Evolutionary conservation across 2,888 invertebrate species (phyloP).

Genomic region (Ernsta delagoae): DNA sequence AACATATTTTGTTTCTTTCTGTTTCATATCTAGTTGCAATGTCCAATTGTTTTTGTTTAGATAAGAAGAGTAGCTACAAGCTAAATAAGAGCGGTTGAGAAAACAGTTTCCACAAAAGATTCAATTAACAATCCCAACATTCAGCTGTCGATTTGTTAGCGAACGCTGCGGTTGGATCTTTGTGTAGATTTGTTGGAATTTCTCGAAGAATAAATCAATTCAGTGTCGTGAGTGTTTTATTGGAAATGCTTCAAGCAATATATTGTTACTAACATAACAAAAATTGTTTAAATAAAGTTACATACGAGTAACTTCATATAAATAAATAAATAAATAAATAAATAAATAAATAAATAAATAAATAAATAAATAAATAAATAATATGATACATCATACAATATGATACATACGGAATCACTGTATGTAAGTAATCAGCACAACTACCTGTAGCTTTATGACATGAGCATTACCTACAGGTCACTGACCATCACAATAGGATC

Average conservation of each 20-base stretch:
- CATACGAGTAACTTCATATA: too few relatives aligned
- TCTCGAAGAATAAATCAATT: conserved; percentile 14
- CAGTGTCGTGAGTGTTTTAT: background rate
- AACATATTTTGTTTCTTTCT: background rate
- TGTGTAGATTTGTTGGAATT: conserved; percentile 18
- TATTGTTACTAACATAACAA: background rate
- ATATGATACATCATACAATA: too few relatives aligned
- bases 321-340: too few relatives aligned
- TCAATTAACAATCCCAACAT: conserved; percentile 34
- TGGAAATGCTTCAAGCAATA: background rate
- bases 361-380: too few relatives aligned
- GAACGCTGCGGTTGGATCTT: conserved; percentile 15
- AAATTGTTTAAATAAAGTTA: too few relatives aligned
- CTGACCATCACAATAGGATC: too few relatives aligned
- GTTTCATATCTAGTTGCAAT: background rate
- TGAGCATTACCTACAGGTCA: too few relatives aligned
- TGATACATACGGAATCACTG: too few relatives aligned
- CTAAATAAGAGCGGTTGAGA: conserved; percentile 12
- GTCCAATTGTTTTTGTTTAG: conserved; percentile 8
- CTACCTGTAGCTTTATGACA: too few relatives aligned
- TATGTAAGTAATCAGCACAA: too few relatives aligned
- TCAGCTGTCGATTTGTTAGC: conserved; percentile 22
- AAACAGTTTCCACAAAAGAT: conserved; percentile 27
- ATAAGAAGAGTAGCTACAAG: conserved; percentile 7
- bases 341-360: too few relatives aligned